Conservation (phyloP, 2,888 invertebrate species). For the Calameuta idolon region DNA sequence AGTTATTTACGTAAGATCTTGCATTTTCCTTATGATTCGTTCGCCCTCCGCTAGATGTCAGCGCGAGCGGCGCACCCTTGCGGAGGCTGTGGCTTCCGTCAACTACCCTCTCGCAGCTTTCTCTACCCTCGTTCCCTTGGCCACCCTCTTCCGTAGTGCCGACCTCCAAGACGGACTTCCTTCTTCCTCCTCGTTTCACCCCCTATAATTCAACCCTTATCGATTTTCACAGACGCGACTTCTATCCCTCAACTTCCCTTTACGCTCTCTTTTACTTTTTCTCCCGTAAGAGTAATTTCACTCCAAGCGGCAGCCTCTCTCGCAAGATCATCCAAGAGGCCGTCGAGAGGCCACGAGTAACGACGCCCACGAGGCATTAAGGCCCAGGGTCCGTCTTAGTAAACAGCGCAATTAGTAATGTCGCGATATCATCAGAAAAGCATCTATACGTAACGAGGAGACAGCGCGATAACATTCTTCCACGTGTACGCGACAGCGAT, state of each 20-base stretch:
- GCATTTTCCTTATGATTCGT: constrained; percentile 23
- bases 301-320: too few relatives aligned
- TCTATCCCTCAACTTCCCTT: neutral
- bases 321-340: neutral
- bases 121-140: neutral
- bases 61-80: constrained; percentile 10
- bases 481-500: constrained; percentile 23
- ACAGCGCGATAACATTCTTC: constrained; percentile 31
- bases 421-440: constrained; percentile 24
- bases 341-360: neutral
- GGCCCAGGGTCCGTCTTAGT: constrained; percentile 7
- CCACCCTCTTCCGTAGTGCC: neutral
- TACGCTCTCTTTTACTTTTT: neutral
- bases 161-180: constrained; percentile 7
- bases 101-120: neutral
- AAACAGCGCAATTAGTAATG: constrained; percentile 36
- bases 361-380: constrained; percentile 4
- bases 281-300: neutral
- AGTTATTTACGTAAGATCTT: neutral
- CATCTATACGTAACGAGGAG: constrained; percentile 23
- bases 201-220: constrained; percentile 10
- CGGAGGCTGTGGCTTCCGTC: constrained; percentile 3
- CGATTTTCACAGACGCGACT: constrained; percentile 8
- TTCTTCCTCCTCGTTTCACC: neutral
- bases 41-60: constrained; percentile 47